Evolutionary conservation across 2,113 vertebrate species (phyloP).

Genomic region (Scolopax mira): DNA sequence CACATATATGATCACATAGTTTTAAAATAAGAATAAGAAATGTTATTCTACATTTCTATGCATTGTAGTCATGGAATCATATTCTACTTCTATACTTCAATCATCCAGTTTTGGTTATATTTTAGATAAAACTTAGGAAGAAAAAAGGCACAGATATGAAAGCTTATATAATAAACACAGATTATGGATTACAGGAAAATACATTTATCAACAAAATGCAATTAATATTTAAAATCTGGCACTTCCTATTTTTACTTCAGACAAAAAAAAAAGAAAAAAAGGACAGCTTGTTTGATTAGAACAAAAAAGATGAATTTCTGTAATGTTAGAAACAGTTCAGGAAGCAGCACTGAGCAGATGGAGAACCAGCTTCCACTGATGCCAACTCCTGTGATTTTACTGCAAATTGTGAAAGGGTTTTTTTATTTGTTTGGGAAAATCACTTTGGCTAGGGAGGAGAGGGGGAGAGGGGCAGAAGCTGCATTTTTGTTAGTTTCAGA

Average conservation of each 20-base stretch:
- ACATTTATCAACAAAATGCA: conserved; percentile 21
- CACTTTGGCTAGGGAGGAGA: not conserved
- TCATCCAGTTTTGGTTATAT: not conserved
- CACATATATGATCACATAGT: not conserved
- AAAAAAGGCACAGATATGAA: not conserved
- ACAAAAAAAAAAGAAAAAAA: not conserved
- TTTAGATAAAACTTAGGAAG: not conserved
- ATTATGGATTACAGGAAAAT: not conserved
- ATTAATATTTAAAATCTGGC: conserved; percentile 17
- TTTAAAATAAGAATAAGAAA: not conserved
- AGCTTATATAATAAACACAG: not conserved
- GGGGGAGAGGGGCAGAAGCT: not conserved
- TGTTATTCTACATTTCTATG: not conserved
- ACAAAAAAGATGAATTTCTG: conserved; percentile 29
- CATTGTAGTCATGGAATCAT: not conserved
- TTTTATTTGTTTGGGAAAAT: not conserved
- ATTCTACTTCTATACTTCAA: not conserved
- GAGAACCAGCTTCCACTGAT: conserved; percentile 33
- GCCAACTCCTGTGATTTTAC: conserved; percentile 42
- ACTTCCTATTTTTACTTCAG: conserved; percentile 40
- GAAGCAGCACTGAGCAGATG: conserved; percentile 65
- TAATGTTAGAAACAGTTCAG: conserved; percentile 39
- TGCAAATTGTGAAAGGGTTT: not conserved
- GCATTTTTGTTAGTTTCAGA: not conserved
- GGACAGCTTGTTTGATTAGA: conserved; percentile 52